Conservation (phyloP, 2,888 invertebrate genomes). For the Macrophya alboannulata region DNA sequence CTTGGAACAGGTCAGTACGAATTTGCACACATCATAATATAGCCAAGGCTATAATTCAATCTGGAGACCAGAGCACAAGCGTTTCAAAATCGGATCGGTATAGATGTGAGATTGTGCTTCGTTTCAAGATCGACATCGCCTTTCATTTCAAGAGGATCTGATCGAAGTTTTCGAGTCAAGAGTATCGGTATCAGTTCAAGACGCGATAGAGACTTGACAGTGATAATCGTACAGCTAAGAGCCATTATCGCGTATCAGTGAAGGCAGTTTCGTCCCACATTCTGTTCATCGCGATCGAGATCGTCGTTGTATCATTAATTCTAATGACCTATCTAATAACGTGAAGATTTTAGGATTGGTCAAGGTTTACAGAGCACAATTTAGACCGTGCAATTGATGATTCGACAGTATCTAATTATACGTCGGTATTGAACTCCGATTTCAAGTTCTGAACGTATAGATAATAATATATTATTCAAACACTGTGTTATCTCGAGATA, state of each 20-base stretch:
- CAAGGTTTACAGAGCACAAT: not conserved
- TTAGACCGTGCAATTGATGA: not conserved
- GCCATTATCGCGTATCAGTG: not conserved
- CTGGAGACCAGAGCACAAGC: slow-evolving; percentile 52
- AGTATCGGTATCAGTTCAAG: not conserved
- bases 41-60: not conserved
- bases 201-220: not conserved
- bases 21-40: not conserved
- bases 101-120: not conserved
- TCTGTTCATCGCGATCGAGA: not conserved
- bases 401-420: not conserved
- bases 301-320: not conserved
- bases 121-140: not conserved
- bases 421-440: not conserved
- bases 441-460: not conserved
- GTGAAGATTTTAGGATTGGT: not conserved
- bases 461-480: not conserved
- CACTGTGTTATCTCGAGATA: slow-evolving; percentile 8
- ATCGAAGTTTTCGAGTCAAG: not conserved
- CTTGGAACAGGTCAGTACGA: slow-evolving; percentile 88
- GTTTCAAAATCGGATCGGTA: not conserved
- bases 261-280: not conserved
- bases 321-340: not conserved
- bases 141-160: not conserved
- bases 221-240: not conserved